Percentiles rank a stretch among this genome's conserved stretches.
Conservation (phyloP, 1,140 invertebrate species). For the Drosophila gunungcola region DNA sequence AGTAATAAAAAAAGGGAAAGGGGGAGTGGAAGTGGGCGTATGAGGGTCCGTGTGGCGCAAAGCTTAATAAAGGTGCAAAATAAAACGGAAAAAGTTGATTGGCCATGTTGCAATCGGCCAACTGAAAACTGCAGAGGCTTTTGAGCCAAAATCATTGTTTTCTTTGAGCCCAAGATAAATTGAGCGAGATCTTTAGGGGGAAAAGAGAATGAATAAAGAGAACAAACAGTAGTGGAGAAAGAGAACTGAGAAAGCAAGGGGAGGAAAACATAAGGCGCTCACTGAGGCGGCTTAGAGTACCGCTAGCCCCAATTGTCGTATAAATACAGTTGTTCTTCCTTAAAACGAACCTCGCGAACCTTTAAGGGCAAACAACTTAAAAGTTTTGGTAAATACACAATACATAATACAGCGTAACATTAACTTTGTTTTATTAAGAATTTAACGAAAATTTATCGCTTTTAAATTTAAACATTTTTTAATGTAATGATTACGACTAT, state of each 20-base stretch:
- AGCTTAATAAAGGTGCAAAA: constrained; percentile 57
- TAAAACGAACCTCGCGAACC: too few species aligned
- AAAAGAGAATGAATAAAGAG: background rate
- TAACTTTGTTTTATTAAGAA: too few species aligned
- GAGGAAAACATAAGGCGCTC: constrained; percentile 10
- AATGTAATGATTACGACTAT: too few species aligned
- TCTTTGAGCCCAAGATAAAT: constrained; percentile 40
- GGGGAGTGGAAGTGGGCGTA: too few species aligned
- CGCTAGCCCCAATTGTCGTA: constrained; percentile 53
- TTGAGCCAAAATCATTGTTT: constrained; percentile 19
- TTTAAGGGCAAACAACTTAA: too few species aligned
- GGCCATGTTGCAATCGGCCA: constrained; percentile 23
- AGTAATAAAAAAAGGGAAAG: background rate
- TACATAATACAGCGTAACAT: too few species aligned
- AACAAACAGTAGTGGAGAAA: constrained; percentile 1
- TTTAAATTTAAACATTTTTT: background rate
- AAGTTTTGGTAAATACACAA: too few species aligned
- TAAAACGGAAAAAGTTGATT: constrained; percentile 60
- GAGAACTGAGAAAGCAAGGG: constrained; percentile 2
- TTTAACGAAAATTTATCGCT: too few species aligned
- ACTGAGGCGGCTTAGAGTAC: constrained; percentile 66
- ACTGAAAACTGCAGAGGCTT: constrained; percentile 4
- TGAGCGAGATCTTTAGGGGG: constrained; percentile 44
- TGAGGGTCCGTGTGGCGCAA: constrained; percentile 11
- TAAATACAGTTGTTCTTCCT: background rate